phyloP scores from a whole-genome alignment of 2,113 vertebrate species.

The Macroglossus sobrinus region DNA sequence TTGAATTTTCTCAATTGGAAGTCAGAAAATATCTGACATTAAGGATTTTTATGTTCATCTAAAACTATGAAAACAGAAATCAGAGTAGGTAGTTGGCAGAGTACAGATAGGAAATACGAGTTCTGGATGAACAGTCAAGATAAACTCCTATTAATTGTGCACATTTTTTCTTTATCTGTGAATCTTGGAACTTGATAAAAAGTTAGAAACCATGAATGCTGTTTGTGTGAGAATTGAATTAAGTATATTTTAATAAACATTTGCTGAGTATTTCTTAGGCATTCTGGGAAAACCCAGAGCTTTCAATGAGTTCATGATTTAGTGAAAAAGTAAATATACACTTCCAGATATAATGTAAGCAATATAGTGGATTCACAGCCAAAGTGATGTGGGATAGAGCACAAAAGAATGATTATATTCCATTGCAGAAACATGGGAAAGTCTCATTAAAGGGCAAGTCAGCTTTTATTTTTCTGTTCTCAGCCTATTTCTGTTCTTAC shows the following conservation, averaged over 20 bases:
- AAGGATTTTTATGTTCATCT: background rate
- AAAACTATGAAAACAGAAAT: background rate
- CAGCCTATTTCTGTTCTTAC: background rate
- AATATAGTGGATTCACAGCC: background rate
- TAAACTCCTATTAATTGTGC: background rate
- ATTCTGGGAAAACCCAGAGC: background rate
- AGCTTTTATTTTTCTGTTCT: background rate
- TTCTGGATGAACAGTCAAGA: background rate
- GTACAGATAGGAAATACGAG: background rate
- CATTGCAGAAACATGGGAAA: background rate
- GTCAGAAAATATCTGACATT: background rate
- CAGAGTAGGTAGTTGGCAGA: background rate
- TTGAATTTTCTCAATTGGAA: slow-evolving; percentile 33
- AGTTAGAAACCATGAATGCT: background rate
- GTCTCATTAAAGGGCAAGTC: background rate
- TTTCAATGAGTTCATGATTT: background rate
- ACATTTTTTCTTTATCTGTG: background rate
- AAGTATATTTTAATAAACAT: slow-evolving; percentile 9
- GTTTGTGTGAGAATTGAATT: background rate
- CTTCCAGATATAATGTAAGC: background rate
- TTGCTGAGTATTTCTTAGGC: background rate
- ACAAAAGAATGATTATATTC: background rate
- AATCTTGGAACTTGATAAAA: background rate
- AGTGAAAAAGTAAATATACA: background rate
- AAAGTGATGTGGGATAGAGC: background rate